Conservation (phyloP, 2,797 vertebrate species). For the Acrocephalus scirpaceus region DNA sequence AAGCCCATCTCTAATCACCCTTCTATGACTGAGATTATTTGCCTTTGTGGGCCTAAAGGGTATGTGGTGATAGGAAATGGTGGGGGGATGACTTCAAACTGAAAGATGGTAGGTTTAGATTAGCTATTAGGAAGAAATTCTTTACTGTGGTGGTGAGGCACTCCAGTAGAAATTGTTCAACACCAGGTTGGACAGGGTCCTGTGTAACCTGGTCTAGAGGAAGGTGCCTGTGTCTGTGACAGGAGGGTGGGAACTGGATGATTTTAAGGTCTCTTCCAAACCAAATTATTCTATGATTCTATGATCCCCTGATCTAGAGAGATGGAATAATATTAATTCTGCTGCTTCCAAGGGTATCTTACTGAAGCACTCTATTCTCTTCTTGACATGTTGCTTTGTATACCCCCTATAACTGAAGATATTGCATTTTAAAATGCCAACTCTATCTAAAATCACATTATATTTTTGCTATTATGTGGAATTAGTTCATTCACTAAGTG, state of each 20-base stretch:
- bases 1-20: not conserved
- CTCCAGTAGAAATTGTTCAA: not conserved
- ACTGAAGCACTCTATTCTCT: not conserved
- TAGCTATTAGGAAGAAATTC: not conserved
- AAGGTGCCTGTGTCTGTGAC: not conserved
- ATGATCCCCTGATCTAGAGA: not conserved
- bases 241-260: not conserved
- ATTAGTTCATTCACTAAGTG: not conserved
- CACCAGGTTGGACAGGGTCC: no score
- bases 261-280: not conserved
- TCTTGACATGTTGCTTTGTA: not conserved
- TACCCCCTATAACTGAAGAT: not conserved
- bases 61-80: not conserved
- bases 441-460: not conserved
- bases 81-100: not conserved
- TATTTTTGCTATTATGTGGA: not conserved
- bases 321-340: not conserved
- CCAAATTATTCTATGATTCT: not conserved
- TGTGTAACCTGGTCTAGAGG: not conserved
- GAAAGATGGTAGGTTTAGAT: not conserved
- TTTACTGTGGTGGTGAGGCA: not conserved
- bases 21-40: not conserved
- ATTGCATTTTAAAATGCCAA: not conserved
- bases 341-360: not conserved
- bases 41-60: not conserved